Evolutionary conservation across 2,797 vertebrate species (phyloP), one percentile per base, ranked within the genome.

Genomic region (Dicrostonyx torquatus): DNA sequence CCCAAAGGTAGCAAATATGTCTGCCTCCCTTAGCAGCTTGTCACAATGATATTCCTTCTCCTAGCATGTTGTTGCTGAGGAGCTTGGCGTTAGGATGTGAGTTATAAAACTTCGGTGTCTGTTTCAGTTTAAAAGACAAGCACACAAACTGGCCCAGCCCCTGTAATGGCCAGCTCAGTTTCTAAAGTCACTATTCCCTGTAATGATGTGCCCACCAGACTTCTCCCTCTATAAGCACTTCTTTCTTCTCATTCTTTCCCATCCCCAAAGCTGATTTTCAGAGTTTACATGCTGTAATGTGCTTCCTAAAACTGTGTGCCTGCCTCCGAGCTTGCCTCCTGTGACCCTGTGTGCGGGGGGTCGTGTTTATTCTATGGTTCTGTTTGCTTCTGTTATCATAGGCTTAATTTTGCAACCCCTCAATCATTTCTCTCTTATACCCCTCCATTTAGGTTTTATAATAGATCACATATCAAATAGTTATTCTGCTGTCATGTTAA

Each of bases 391-490:
- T 88, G 2, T 77, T 92, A 17, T 20, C 62, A 70, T 37, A 22
- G 85, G 10, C 77, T 84, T 72, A 58, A 85, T 66, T 79, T 79
- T n/a, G 43, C 50, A 68, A 11, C 11, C 83, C 43, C 31, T 1
- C 10, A 78, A 92, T 90, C 18, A 26, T 79, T 89, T 72, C 10
- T 13, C 20, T 89, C 4, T 15, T 22, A 13, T 31, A 43, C 1
- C 22, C 14, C 45, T 34, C 6, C 31, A 53, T 62, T 91, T 4
- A 40, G n/a, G 2, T 40, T 96, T 94, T 89, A 84, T 89, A 95
- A 89, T 89, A 94, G 62, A 80, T 45, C 34, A n/a, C 72, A n/a
- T 62, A 78, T 58, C 66, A 89, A 55, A 73, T 53, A 77, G 43
- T 85, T 20, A 85, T 34, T 37, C 20, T 62, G 8, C 37, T 89